Base-by-base conservation (phyloP, 2,113 vertebrate genomes). In the Petrocephalus zakoni region DNA sequence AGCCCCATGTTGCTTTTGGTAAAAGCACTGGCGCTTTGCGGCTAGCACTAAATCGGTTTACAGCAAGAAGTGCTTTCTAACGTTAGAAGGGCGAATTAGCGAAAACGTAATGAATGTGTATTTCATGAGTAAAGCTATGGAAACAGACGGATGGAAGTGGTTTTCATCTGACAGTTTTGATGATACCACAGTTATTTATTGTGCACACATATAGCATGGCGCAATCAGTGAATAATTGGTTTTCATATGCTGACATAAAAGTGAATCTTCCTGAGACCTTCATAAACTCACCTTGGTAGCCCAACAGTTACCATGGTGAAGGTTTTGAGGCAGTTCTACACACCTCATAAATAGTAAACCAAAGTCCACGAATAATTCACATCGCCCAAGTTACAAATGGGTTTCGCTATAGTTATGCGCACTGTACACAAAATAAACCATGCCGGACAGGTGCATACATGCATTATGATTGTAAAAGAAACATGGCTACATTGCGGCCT, bases 111-210 rank as follows among this genome's bases (percentile, higher is more conserved):
- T 2, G 52, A 1, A 34, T 19, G 52, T 37, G 13, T n/a, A 58
- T 61, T 86, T 86, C 17, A 4, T n/a, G 47, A 72, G 55, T 37
- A 47, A 87, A 52, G 51, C 83, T 89, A 64, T 81, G 72, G 52
- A 29, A n/a, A 52, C 9, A 21, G 52, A 55, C 3, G 2, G 51
- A 86, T 86, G 15, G 21, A 21, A 34, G 42, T 49, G 84, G 34
- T 86, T 34, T 55, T 8, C 22, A 15, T 37, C 52, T 86, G 84
- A 55, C 51, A 37, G 52, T 55, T 56, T 86, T 86, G n/a, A 86
- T 55, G 52, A 37, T 8, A 37, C 84, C 51, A 37, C 47, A 29
- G 5, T 37, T 86, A 9, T 86, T 86, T 53, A 42, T 34, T n/a
- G 7, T 83, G 4, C 34, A 13, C 2, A 56, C 51, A 78, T 6